Evolutionary conservation across 1,140 invertebrate species (phyloP).

Genomic region (Bicyclus anynana): DNA sequence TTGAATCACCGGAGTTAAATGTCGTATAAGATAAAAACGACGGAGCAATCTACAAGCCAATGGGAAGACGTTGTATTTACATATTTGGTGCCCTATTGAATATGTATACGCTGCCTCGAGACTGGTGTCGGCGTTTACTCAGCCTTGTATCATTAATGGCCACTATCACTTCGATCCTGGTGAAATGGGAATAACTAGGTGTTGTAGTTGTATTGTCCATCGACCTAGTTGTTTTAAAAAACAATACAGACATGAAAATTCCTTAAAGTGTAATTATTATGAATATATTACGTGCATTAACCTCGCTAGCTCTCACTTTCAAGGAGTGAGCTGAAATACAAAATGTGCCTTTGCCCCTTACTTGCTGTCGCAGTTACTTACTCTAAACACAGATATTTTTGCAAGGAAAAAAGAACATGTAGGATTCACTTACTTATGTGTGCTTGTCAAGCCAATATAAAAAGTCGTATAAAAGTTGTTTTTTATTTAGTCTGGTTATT

Average conservation of each 20-base stretch:
- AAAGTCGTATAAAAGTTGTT: too few relatives aligned
- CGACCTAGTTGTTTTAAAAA: not conserved
- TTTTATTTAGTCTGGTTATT: too few relatives aligned
- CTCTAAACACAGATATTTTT: too few relatives aligned
- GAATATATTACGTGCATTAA: too few relatives aligned
- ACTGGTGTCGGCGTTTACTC: constrained; percentile 59
- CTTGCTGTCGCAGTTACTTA: too few relatives aligned
- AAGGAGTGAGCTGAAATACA: too few relatives aligned
- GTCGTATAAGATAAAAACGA: constrained; percentile 77
- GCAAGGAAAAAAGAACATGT: too few relatives aligned
- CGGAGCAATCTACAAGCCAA: constrained; percentile 72
- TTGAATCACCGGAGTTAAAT: constrained; percentile 77
- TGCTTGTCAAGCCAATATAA: too few relatives aligned
- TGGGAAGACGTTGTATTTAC: constrained; percentile 71
- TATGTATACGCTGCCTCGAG: constrained; percentile 66
- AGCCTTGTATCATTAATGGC: constrained; percentile 64
- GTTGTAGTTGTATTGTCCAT: not conserved
- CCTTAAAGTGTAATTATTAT: too few relatives aligned
- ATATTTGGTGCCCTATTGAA: constrained; percentile 74
- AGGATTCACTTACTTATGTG: too few relatives aligned
- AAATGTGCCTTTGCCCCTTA: too few relatives aligned
- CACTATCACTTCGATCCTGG: constrained; percentile 24
- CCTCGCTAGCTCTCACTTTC: too few relatives aligned
- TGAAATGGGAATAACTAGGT: constrained; percentile 15
- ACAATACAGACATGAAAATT: not conserved